Evolutionary conservation across 2,888 invertebrate genomes (phyloP).

Genomic region (Dorcus hopei): DNA sequence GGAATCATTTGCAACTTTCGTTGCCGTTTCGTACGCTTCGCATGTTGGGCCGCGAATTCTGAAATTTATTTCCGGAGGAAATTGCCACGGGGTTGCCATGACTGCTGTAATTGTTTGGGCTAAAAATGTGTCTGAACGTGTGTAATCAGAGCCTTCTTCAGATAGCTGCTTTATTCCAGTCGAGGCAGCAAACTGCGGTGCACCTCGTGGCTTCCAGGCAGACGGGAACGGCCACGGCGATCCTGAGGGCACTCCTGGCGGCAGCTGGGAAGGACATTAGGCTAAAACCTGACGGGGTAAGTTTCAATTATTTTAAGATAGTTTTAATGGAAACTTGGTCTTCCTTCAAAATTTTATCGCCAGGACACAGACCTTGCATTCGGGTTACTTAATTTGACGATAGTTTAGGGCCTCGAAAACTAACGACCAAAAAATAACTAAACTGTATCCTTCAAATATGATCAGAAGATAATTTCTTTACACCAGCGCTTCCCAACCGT

Average conservation of each 20-base stretch:
- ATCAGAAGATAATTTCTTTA: no score
- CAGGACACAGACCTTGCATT: no score
- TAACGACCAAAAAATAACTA: no score
- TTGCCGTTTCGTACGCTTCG: background rate
- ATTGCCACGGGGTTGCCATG: conserved; percentile 19
- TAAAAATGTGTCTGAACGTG: conserved; percentile 17
- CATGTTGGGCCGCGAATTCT: conserved; percentile 5
- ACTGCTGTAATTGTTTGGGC: conserved; percentile 16
- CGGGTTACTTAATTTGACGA: no score
- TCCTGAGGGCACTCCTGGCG: conserved; percentile 81
- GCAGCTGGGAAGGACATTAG: conserved; percentile 89
- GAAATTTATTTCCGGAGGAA: conserved; percentile 20
- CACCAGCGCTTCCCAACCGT: no score
- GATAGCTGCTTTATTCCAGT: conserved; percentile 56
- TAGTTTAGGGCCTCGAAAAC: no score
- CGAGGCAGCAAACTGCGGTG: conserved; percentile 88
- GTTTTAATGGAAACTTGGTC: no score
- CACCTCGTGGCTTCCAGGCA: conserved; percentile 93
- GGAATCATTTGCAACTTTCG: background rate
- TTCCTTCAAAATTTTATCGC: no score
- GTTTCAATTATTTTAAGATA: conserved; percentile 42
- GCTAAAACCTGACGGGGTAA: conserved; percentile 83
- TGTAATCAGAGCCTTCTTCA: conserved; percentile 3
- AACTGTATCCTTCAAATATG: no score
- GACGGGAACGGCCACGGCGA: conserved; percentile 88